A percentile compares a stretch with the other conserved stretches of the same genome.
phyloP scores from a whole-genome alignment of 2,888 invertebrate genomes.

The Apomyelois bistriatella region DNA sequence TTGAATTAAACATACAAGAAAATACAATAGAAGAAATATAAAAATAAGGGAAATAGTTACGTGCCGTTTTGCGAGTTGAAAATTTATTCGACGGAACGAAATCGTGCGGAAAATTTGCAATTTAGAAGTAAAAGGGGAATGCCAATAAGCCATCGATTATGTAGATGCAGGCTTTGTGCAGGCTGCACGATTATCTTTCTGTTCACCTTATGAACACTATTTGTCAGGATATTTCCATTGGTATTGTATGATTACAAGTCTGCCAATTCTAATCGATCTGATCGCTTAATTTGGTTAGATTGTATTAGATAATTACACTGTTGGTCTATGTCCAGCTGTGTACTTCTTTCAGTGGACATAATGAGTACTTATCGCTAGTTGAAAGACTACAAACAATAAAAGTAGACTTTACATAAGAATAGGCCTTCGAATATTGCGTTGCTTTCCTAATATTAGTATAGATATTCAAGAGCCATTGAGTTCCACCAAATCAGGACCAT shows the following conservation, averaged over 20 bases:
- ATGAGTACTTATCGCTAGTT: no score
- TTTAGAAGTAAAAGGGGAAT: conserved; percentile 78
- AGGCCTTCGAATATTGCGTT: no score
- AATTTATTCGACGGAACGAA: conserved; percentile 72
- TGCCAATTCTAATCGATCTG: no score
- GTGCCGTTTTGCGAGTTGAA: conserved; percentile 62
- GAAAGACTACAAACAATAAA: no score
- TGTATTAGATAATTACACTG: no score
- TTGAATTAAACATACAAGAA: conserved; percentile 27
- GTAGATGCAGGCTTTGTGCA: conserved; percentile 74
- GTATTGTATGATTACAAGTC: conserved; percentile 29
- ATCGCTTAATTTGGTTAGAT: no score
- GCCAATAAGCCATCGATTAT: conserved; percentile 78
- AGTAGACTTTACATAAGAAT: no score
- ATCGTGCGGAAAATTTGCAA: conserved; percentile 80
- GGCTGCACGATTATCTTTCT: conserved; percentile 69
- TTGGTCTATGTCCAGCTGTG: no score
- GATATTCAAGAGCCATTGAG: no score
- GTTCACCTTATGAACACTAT: conserved; percentile 59
- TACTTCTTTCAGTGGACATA: no score
- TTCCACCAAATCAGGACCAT: no score
- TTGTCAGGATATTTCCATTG: conserved; percentile 62
- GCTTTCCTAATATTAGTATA: no score
- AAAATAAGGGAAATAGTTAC: conserved; percentile 58
- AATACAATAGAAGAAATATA: conserved; percentile 44